Conservation (phyloP, 2,113 vertebrate species). For the Phalacrocorax brasilianus region DNA sequence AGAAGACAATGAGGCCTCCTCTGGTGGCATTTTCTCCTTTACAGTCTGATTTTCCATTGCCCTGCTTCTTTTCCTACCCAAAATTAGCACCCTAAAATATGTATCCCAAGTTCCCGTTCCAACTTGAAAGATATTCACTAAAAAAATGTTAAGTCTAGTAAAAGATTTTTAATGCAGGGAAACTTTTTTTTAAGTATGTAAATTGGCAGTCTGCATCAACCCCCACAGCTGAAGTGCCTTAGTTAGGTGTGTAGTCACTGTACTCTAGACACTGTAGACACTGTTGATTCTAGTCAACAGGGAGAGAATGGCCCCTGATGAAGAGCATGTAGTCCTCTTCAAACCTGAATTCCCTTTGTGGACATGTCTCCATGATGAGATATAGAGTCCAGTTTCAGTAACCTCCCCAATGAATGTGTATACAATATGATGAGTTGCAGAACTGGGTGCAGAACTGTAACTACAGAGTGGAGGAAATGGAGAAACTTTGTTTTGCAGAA, state of each 20-base stretch:
- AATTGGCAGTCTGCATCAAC: neutral
- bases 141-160: accelerated
- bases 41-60: neutral
- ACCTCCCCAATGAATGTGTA: neutral
- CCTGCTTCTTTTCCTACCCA: neutral
- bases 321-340: neutral
- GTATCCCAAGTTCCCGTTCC: neutral
- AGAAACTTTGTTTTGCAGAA: neutral
- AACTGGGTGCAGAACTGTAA: neutral
- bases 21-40: neutral
- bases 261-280: too few species aligned
- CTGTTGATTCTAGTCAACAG: neutral
- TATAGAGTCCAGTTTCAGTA: neutral
- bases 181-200: neutral
- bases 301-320: neutral
- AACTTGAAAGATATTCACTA: neutral
- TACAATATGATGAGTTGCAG: neutral
- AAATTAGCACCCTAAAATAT: neutral
- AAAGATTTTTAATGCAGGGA: neutral
- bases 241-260: neutral
- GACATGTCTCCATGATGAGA: accelerated
- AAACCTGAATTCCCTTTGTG: neutral
- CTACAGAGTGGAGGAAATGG: neutral
- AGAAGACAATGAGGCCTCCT: neutral
- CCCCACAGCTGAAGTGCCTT: neutral